Percentiles rank a stretch among this genome's conserved stretches.
Conservation (phyloP, 2,113 vertebrate species). For the Marmota flaviventris region DNA sequence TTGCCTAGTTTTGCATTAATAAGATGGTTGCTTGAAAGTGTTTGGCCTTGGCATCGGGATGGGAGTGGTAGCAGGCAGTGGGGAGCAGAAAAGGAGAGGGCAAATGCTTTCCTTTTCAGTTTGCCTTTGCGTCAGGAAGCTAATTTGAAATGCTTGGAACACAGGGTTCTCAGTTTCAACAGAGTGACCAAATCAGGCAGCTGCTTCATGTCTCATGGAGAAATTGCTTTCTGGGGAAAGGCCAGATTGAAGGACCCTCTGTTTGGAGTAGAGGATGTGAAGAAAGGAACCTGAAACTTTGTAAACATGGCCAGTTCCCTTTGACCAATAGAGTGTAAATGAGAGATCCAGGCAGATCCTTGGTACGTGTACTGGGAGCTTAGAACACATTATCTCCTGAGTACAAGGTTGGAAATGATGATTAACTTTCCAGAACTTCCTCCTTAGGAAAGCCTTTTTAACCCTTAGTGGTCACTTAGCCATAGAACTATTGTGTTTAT, state of each 20-base stretch:
- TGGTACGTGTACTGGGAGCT: slow-evolving; percentile 18
- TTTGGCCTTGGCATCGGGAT: slow-evolving; percentile 17
- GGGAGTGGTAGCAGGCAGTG: neutral
- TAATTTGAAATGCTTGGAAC: slow-evolving; percentile 16
- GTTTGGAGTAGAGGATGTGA: neutral
- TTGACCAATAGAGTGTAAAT: slow-evolving; percentile 32
- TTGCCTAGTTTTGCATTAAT: neutral
- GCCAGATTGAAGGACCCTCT: neutral
- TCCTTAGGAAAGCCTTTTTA: slow-evolving; percentile 70
- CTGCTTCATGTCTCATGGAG: neutral
- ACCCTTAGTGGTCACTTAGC: slow-evolving; percentile 51
- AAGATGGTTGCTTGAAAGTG: slow-evolving; percentile 19
- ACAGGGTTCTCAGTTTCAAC: slow-evolving; percentile 42
- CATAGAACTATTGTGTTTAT: slow-evolving; percentile 50
- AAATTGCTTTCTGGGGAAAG: slow-evolving; percentile 60
- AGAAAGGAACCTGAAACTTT: slow-evolving; percentile 5
- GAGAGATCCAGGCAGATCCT: slow-evolving; percentile 47
- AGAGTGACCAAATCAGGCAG: neutral
- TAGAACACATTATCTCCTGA: slow-evolving; percentile 48
- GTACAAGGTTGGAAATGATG: slow-evolving; percentile 52
- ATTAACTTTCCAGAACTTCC: slow-evolving; percentile 74
- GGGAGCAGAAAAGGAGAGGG: neutral
- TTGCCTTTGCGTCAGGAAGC: slow-evolving; percentile 64
- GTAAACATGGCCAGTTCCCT: slow-evolving; percentile 50
- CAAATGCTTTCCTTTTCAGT: slow-evolving; percentile 61